A percentile compares a stretch with the other conserved stretches of the same genome.
phyloP scores from a whole-genome alignment of 1,140 invertebrate species.

The Zaprionus kolodkinae region DNA sequence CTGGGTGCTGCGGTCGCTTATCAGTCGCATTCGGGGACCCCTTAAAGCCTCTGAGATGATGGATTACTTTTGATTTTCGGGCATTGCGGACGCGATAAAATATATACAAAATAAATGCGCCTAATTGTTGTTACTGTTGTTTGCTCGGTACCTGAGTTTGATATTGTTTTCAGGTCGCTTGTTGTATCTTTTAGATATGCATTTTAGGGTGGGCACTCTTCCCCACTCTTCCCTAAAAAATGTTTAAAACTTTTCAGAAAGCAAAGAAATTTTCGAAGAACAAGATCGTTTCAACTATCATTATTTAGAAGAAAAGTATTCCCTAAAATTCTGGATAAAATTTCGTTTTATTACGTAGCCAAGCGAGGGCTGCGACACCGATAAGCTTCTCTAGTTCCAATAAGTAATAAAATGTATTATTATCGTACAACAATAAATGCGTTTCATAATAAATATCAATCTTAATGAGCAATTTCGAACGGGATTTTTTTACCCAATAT shows the following conservation, averaged over 20 bases:
- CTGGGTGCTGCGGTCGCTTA: constrained; percentile 39
- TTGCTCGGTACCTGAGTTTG: constrained; percentile 60
- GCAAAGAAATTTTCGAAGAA: neutral
- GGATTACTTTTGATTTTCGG: constrained; percentile 80
- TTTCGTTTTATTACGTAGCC: neutral
- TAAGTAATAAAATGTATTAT: constrained; percentile 10
- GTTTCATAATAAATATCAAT: constrained; percentile 17
- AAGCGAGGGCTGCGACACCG: neutral
- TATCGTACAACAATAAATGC: constrained; percentile 15
- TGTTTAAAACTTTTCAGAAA: neutral
- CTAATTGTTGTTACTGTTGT: constrained; percentile 69
- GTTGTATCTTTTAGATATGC: constrained; percentile 45
- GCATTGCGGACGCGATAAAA: constrained; percentile 72
- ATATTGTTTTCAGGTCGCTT: constrained; percentile 65
- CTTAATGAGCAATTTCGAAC: constrained; percentile 1
- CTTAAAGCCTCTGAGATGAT: constrained; percentile 77
- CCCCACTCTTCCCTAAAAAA: too few relatives aligned
- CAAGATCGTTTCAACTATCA: neutral
- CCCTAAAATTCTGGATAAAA: neutral
- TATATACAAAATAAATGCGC: constrained; percentile 55
- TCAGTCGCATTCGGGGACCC: constrained; percentile 68
- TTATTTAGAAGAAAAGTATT: neutral
- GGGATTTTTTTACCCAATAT: constrained; percentile 4
- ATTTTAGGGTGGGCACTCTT: neutral
- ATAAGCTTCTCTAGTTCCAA: constrained; percentile 30